Evolutionary conservation across 2,797 vertebrate genomes (phyloP).

Genomic region (Alosa sapidissima): DNA sequence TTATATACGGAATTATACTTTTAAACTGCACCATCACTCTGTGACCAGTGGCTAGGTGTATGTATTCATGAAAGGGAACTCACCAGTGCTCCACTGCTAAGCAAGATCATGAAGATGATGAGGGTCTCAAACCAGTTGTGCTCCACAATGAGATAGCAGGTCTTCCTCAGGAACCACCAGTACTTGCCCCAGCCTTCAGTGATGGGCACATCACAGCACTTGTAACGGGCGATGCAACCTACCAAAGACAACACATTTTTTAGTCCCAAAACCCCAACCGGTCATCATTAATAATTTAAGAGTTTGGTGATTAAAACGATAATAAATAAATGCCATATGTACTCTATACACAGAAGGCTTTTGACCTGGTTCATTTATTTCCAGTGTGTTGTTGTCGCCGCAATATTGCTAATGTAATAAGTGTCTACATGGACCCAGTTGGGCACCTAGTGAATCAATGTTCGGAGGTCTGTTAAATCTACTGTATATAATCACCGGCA

Average conservation of each 20-base stretch:
- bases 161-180: constrained; percentile 98
- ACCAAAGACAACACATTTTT: constrained; percentile 24
- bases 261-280: neutral
- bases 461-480: too few relatives aligned
- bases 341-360: too few relatives aligned
- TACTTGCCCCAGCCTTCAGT: constrained; percentile 88
- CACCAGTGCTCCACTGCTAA: constrained; percentile 97
- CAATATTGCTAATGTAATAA: too few relatives aligned
- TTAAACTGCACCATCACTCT: neutral
- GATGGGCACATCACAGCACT: constrained; percentile 89
- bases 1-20: neutral
- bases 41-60: neutral
- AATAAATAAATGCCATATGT: too few relatives aligned
- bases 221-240: constrained; percentile 91
- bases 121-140: constrained; percentile 99
- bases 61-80: constrained; percentile 45
- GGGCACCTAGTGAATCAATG: too few relatives aligned
- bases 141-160: constrained; percentile 96
- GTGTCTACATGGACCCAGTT: too few relatives aligned
- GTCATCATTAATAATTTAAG: neutral
- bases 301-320: too few relatives aligned
- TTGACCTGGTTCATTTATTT: too few relatives aligned
- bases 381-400: too few relatives aligned
- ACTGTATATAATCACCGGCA: too few relatives aligned
- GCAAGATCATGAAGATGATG: constrained; percentile 99